phyloP scores from a whole-genome alignment of 1,140 invertebrate genomes.

The Archegozetes longisetosus region DNA sequence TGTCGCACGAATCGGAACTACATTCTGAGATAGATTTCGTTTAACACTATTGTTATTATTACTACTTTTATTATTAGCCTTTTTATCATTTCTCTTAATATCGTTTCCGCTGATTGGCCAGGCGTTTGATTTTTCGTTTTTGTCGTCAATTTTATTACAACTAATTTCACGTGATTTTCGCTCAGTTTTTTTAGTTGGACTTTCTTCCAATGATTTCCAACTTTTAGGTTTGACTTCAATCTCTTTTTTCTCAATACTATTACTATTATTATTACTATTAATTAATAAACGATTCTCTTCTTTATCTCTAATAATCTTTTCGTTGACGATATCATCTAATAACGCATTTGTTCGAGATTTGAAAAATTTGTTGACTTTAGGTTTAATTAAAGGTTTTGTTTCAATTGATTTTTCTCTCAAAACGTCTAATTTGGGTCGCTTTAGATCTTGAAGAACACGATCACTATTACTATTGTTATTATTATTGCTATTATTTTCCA shows the following conservation, averaged over 20 bases:
- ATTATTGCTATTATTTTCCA: background rate
- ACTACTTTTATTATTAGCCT: conserved; percentile 1
- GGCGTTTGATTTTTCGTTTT: conserved; percentile 1
- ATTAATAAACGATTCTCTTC: background rate
- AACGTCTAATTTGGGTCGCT: background rate
- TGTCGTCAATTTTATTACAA: background rate
- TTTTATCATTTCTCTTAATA: conserved; percentile 4
- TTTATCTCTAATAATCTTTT: background rate
- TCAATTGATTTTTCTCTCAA: background rate
- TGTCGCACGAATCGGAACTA: background rate
- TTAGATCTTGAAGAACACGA: background rate
- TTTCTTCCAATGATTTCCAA: background rate
- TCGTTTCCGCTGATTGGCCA: background rate
- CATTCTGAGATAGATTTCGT: background rate
- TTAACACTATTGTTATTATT: background rate
- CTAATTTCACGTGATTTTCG: conserved; percentile 12
- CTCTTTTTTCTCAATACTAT: background rate
- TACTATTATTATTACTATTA: background rate
- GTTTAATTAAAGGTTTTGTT: background rate
- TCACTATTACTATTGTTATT: background rate
- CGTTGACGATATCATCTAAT: background rate
- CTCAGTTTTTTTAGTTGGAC: conserved; percentile 1
- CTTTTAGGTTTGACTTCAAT: background rate
- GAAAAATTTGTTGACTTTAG: conserved; percentile 12
- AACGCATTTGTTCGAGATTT: conserved; percentile 5